phyloP scores from a whole-genome alignment of 2,113 vertebrate genomes.

The Chrysemys picta region DNA sequence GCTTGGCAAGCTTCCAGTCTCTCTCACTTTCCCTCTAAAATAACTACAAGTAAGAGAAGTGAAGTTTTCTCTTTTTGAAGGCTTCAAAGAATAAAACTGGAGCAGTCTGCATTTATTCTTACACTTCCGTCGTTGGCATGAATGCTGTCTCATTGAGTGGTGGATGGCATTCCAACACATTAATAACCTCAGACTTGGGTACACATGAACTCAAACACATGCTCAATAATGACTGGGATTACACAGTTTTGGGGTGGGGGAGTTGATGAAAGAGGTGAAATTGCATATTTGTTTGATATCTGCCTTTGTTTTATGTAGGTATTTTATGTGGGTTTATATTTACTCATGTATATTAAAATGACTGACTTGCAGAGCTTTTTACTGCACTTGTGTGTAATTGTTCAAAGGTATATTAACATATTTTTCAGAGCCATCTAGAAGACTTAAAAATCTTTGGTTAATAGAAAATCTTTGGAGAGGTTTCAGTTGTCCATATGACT shows the following conservation, averaged over 20 bases:
- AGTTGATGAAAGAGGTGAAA: neutral
- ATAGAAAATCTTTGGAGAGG: neutral
- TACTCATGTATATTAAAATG: neutral
- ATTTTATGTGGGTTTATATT: neutral
- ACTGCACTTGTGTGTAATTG: neutral
- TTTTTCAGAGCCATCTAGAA: conserved; percentile 54
- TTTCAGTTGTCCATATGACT: conserved; percentile 56
- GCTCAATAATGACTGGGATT: neutral
- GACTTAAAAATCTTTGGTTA: conserved; percentile 57
- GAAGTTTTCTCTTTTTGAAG: neutral
- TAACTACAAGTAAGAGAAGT: neutral
- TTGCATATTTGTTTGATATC: neutral
- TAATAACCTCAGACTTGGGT: neutral
- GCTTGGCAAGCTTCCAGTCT: neutral
- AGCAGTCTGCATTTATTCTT: neutral
- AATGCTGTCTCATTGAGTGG: neutral
- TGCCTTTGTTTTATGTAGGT: neutral
- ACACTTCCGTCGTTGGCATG: neutral
- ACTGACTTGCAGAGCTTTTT: conserved; percentile 14
- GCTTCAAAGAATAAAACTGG: neutral
- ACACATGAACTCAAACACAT: neutral
- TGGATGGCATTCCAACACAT: neutral
- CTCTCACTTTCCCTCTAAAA: neutral
- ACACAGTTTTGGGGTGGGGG: neutral
- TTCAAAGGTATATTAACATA: conserved; percentile 43